Base-by-base conservation (phyloP, 2,113 vertebrate species). In the Camelus bactrianus region DNA sequence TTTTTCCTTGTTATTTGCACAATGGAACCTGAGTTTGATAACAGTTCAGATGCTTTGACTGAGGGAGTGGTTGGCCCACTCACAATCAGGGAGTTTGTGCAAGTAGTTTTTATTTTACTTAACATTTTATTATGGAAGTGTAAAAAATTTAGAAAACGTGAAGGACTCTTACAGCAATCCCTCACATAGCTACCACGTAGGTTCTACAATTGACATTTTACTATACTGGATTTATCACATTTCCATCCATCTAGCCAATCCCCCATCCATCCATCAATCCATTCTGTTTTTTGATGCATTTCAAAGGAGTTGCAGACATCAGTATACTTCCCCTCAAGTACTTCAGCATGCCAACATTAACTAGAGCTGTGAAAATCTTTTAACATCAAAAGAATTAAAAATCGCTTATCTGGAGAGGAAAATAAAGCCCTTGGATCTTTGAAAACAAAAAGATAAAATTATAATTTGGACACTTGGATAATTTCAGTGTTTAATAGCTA, bases 401-500 rank as follows among this genome's bases (percentile, higher is more conserved):
- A 98, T 90, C 60, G 52, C 98, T 97, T 98, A 96, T 98, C 98
- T 98, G 98, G 98, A 98, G 97, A 97, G 98, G 96, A 98, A 97
- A 96, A 98, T 75, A 82, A 62, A 81, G 95, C 95, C 70, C 91
- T 97, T 99, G 98, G 98, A 98, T 99, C 99, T 98, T 64, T 99
- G 98, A 98, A 99, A 99, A 99, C 54, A 72, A 99, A 99, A 99
- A 15, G 98, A 98, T 99, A 99, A 99, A 98, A 99, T 99, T 99
- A 99, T 98, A 99, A 98, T 99, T 99, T 99, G 99, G 99, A 99
- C 98, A 98, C 98, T 82, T 80, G 98, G 98, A 99, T 98, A 99
- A 99, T 98, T 98, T 89, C 98, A 98, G 99, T 99, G 98, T 98
- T 99, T 99, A 99, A 99, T 99, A 99, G 98, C 99, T 99, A 98